Evolutionary conservation across 1,140 invertebrate genomes (phyloP).

Genomic region (Ridgeia piscesae): DNA sequence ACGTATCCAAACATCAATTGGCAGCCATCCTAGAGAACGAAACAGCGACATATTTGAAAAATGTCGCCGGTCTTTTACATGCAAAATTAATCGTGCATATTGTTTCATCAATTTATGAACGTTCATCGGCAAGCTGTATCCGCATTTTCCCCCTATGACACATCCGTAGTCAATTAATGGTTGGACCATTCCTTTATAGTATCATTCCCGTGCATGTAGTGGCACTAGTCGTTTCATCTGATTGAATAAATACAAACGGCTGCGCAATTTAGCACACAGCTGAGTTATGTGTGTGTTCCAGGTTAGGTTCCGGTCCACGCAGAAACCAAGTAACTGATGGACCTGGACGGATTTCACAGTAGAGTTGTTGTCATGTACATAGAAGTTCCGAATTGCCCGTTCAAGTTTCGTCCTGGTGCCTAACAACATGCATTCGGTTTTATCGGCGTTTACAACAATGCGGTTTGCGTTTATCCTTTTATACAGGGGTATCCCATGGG

Average conservation of each 20-base stretch:
- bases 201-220: neutral
- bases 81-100: conserved; percentile 4
- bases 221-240: conserved; percentile 9
- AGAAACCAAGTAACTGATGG: neutral
- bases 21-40: neutral
- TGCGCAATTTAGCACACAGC: neutral
- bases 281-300: neutral
- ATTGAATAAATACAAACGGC: neutral
- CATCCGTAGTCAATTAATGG: neutral
- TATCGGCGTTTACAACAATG: too few relatives aligned
- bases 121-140: neutral
- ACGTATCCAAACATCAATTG: neutral
- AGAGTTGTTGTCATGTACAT: neutral
- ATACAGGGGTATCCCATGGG: neutral
- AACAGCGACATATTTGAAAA: neutral
- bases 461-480: too few relatives aligned
- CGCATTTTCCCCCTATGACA: neutral
- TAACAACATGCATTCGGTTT: neutral
- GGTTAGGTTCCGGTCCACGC: neutral
- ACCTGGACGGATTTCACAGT: neutral
- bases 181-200: neutral
- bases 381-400: conserved; percentile 2
- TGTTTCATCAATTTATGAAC: conserved; percentile 10
- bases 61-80: conserved; percentile 16
- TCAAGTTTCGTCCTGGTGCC: neutral